Evolutionary conservation across 2,113 vertebrate genomes (phyloP).

Genomic region (Neodontobutis hainanensis): DNA sequence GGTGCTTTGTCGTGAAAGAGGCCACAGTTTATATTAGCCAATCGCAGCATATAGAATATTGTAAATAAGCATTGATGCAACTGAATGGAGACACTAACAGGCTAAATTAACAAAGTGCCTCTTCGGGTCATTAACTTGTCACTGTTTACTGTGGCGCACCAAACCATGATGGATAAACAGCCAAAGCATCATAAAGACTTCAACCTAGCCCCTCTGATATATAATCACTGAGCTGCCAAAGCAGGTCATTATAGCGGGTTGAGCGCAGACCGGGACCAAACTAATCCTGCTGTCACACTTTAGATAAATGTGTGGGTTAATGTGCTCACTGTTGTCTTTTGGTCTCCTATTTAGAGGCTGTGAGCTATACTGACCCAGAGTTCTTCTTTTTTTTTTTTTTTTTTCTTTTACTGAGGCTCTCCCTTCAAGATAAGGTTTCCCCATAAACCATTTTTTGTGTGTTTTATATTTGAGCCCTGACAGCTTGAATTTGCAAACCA

Average conservation of each 20-base stretch:
- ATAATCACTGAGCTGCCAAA: constrained; percentile 30
- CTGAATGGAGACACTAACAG: neutral
- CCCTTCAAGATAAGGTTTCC: no score
- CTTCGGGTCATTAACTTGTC: neutral
- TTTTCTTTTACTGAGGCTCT: neutral
- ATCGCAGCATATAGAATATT: neutral
- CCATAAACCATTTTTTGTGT: no score
- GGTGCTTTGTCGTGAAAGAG: no score
- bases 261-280: constrained; percentile 1
- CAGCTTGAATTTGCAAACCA: no score
- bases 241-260: constrained; percentile 27
- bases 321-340: neutral
- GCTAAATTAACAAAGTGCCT: neutral
- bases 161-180: constrained; percentile 1
- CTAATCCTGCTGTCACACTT: constrained; percentile 14
- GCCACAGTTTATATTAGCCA: no score
- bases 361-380: neutral
- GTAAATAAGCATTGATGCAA: neutral
- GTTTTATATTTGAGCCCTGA: no score
- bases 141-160: neutral
- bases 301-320: constrained; percentile 30
- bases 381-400: no score
- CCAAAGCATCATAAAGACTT: constrained; percentile 14
- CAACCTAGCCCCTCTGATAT: neutral
- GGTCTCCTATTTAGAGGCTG: neutral